Base-by-base conservation (phyloP, 2,797 vertebrate genomes). In the Sarcoramphus papa region DNA sequence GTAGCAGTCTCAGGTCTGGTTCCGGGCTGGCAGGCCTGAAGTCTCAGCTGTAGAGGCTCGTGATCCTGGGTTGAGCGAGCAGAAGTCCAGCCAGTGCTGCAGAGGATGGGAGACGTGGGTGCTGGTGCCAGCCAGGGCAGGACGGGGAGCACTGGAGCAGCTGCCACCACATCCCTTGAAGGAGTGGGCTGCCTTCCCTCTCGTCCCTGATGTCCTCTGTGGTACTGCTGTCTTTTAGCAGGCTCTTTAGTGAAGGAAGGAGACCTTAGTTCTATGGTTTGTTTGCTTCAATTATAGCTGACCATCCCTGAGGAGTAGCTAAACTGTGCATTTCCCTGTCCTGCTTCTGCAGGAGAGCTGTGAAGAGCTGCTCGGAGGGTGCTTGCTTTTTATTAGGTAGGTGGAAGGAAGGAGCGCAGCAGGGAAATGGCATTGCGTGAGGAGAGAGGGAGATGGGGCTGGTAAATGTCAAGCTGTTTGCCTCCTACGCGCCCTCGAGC, bases 251-350 rank as follows among this genome's bases (percentile, higher is more conserved):
- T 73, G 62, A 94, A 43, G 81, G 40, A 60, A 60, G 43, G 77
- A 87, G 68, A 67, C 84, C 70, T 81, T n/a, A 35, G 60, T 87
- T 85, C 88, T 70, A 8, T 23, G 73, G 69, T 88, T 94, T 89
- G 81, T 95, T 96, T 95, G 76, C 76, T 93, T 96, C 74, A 65
- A 7, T 95, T 95, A 43, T 53, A 92, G 79, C 65, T 84, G 79
- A 19, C 76, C 48, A 1, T 93, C 86, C 77, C 96, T 1, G 20
- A 92, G 92, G 93, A 95, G 85, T 78, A 59, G 43, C 84, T 84
- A 70, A 88, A 81, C 77, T 25, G 30, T 8, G 1, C 3, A 4
- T 69, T 90, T 90, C 51, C 48, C 51, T 80, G 59, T 90, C 84
- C 82, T 33, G 41, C 60, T 69, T 82, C 87, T 80, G 60, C 9